phyloP scores from a whole-genome alignment of 2,797 vertebrate species.

The Pteronotus mesoamericanus region DNA sequence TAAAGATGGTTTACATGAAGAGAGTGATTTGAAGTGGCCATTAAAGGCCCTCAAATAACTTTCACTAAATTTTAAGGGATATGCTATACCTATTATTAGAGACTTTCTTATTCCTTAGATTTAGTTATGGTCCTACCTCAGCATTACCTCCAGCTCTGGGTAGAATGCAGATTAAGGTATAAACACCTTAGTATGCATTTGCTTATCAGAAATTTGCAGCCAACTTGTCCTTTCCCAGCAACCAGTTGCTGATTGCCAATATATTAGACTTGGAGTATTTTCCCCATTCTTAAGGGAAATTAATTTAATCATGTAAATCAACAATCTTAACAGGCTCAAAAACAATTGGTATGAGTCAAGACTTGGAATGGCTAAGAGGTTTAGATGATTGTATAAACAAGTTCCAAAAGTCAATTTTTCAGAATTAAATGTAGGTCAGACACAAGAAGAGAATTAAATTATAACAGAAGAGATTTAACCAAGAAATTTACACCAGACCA shows the following conservation, averaged over 20 bases:
- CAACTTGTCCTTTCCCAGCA: neutral
- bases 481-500: slow-evolving; percentile 3
- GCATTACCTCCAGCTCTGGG: neutral
- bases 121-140: neutral
- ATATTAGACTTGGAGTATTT: neutral
- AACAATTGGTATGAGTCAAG: slow-evolving; percentile 58
- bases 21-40: neutral
- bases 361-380: slow-evolving; percentile 37
- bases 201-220: slow-evolving; percentile 33
- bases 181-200: neutral
- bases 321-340: slow-evolving; percentile 44
- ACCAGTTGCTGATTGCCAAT: neutral
- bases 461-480: slow-evolving; percentile 11
- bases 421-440: slow-evolving; percentile 47
- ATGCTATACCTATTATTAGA: neutral
- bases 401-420: slow-evolving; percentile 44
- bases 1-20: slow-evolving; percentile 29
- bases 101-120: neutral
- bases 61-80: slow-evolving; percentile 15
- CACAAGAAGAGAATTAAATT: slow-evolving; percentile 41
- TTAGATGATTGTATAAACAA: slow-evolving; percentile 57
- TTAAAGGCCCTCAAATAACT: neutral
- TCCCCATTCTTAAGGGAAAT: slow-evolving; percentile 9
- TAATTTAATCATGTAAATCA: slow-evolving; percentile 34
- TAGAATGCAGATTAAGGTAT: neutral